Conservation (phyloP, 2,113 vertebrate genomes). For the Tyto alba region DNA sequence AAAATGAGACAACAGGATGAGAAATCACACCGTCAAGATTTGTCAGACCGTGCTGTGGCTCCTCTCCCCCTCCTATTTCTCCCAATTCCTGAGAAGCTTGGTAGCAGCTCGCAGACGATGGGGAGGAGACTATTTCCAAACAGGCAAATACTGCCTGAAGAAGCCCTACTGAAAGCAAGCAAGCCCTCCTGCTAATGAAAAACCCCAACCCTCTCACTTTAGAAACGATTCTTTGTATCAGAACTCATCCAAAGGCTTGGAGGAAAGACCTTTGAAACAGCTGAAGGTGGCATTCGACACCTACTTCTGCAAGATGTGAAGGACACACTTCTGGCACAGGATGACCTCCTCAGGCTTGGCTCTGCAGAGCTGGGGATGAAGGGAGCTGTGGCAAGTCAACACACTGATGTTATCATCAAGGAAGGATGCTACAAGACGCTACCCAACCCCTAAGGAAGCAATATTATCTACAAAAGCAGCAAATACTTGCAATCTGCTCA, state of each 20-base stretch:
- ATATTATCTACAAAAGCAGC: background rate
- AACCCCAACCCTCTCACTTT: background rate
- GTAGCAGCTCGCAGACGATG: background rate
- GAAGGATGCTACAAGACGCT: background rate
- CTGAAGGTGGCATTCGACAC: background rate
- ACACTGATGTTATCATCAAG: background rate
- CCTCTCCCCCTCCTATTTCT: background rate
- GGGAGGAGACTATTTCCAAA: background rate
- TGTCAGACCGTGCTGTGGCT: background rate
- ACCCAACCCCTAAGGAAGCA: background rate
- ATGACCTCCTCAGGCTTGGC: background rate
- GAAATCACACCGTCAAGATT: constrained; percentile 11
- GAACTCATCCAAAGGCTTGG: background rate
- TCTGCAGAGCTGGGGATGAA: background rate
- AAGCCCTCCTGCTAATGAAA: background rate
- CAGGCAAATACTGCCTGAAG: background rate
- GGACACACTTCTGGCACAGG: background rate
- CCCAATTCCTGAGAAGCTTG: background rate
- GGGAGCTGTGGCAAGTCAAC: background rate
- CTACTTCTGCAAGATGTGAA: background rate
- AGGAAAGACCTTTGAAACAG: background rate
- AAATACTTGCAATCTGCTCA: background rate
- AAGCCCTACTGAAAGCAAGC: background rate
- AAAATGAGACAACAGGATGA: constrained; percentile 15
- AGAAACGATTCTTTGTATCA: background rate